Evolutionary conservation across 2,113 vertebrate species (phyloP).

Genomic region (Carassius auratus): DNA sequence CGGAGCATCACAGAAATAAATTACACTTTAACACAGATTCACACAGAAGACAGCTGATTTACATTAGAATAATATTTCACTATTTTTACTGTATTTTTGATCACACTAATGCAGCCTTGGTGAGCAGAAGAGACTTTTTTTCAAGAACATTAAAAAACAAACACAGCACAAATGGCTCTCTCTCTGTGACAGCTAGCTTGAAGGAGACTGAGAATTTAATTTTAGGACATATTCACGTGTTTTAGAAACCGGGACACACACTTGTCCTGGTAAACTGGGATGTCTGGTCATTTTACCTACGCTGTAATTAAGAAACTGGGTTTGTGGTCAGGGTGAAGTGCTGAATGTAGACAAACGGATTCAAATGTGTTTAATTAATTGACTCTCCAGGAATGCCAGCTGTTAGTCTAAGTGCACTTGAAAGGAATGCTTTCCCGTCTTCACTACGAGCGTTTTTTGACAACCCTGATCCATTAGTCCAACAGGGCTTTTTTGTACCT

Average conservation of each 20-base stretch:
- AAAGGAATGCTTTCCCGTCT: not conserved
- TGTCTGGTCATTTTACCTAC: not conserved
- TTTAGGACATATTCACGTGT: not conserved
- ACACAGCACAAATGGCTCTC: too few species aligned
- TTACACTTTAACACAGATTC: too few species aligned
- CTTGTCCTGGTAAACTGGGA: not conserved
- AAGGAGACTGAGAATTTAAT: not conserved
- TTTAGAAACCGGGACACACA: not conserved
- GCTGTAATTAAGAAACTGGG: not conserved
- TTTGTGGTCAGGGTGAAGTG: not conserved
- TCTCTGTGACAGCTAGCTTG: not conserved
- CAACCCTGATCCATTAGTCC: slow-evolving; percentile 15
- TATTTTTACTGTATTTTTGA: too few species aligned
- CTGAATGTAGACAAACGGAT: not conserved
- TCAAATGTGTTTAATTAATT: too few species aligned
- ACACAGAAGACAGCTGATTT: too few species aligned
- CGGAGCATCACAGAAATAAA: too few species aligned
- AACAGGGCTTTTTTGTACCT: slow-evolving; percentile 17
- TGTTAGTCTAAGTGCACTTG: slow-evolving; percentile 8
- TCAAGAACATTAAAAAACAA: not conserved
- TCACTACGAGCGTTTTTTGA: not conserved
- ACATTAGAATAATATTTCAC: too few species aligned
- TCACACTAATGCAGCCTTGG: too few species aligned
- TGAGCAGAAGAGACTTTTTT: not conserved
- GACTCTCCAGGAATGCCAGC: not conserved